Evolutionary conservation across 2,797 vertebrate genomes (phyloP), one percentile per base, ranked within the genome.

Genomic region (Megaceryle alcyon): DNA sequence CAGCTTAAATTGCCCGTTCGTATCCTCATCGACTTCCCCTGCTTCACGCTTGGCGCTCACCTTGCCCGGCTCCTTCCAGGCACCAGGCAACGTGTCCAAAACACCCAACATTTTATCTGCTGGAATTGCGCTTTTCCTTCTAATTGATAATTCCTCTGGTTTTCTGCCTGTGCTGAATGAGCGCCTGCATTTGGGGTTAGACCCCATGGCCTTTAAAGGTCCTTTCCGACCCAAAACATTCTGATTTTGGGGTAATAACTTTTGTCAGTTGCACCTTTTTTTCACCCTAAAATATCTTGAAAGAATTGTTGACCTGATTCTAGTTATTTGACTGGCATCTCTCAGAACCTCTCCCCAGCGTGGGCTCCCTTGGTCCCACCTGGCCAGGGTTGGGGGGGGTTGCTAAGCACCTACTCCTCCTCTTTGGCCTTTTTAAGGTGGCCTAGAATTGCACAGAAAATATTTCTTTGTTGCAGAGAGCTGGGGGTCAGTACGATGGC

Each of bases 1-100:
- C 0, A 0, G 25, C 49, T 51, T 61, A 20, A 35, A 18, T n/a
- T 9, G 21, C 28, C 54, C 14, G 0, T 29, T 12, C 29, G 0
- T 11, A 0, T 43, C 88, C 83, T 44, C 7, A 3, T 10, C 59
- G 10, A 3, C 66, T 66, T 68, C 68, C 35, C 53, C 61, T 51
- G n/a, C 76, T 37, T 26, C 56, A 5, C 12, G 4, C 31, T 2
- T 8, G 26, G 22, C 37, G 0, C 23, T 54, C 73, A 8, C 70
- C 63, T 29, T 29, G 35, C 69, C 37, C 17, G 2, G 51, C 61
- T 33, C 26, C 70, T 14, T 15, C 69, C 92, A 6, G 18, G 3
- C 70, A 8, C 18, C 6, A 13, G 61, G 29, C n/a, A 13, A 0
- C 0, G 12, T 9, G 28, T n/a, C 72, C 69, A 9, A 5, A 33